These are phyloP conservation scores for Phocoena phocoena DNA, from an alignment of 2,113 vertebrate species.

Conservation along the genomic window DNA sequence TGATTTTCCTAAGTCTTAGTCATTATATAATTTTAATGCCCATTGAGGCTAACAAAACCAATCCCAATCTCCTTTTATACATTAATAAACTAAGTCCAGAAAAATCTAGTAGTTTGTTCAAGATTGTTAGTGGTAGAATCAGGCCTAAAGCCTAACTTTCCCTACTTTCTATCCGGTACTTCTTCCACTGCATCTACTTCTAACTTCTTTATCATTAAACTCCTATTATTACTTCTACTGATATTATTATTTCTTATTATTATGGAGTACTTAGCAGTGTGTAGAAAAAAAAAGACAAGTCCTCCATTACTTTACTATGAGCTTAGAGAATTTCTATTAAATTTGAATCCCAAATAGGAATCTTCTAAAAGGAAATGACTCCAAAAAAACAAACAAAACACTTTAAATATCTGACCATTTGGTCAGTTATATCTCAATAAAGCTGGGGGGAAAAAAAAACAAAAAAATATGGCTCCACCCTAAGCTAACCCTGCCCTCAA, in stretches of 20 bases:
- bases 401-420: not conserved
- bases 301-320: not conserved
- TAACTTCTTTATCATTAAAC: not conserved
- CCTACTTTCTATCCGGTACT: not conserved
- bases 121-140: not conserved
- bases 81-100: not conserved
- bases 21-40: not conserved
- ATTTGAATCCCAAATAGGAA: slow-evolving; percentile 20
- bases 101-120: slow-evolving; percentile 19
- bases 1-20: not conserved
- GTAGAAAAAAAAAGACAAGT: not conserved
- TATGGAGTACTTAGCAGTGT: not conserved
- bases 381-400: not conserved
- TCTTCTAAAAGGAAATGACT: not conserved
- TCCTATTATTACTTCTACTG: not conserved
- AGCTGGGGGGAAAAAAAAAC: not conserved
- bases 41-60: not conserved
- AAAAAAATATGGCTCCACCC: not conserved
- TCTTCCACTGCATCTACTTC: not conserved
- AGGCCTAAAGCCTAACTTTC: not conserved
- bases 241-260: not conserved
- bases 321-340: not conserved
- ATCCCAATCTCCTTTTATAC: not conserved
- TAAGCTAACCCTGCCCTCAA: not conserved
- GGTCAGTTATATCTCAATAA: not conserved